A percentile compares a stretch with the other conserved stretches of the same genome.
Conservation (phyloP, 2,797 vertebrate species). For the Apodemus agrarius region DNA sequence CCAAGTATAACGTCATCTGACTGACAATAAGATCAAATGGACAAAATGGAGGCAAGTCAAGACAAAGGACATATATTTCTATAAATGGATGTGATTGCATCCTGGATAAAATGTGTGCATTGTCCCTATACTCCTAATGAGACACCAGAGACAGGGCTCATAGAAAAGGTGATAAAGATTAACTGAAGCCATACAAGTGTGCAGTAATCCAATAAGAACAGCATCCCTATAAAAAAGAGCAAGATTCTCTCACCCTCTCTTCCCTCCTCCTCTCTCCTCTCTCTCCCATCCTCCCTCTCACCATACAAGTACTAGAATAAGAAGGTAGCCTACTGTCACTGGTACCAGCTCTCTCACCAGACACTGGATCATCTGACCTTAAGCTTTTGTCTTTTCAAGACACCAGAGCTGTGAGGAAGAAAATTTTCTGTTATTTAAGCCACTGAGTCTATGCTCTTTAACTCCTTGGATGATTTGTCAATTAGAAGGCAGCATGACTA, state of each 20-base stretch:
- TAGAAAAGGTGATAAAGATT: neutral
- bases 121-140: neutral
- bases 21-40: neutral
- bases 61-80: conserved; percentile 2
- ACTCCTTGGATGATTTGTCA: neutral
- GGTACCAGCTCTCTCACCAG: neutral
- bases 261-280: neutral
- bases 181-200: neutral
- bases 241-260: neutral
- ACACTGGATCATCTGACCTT: neutral
- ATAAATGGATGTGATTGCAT: conserved; percentile 7
- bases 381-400: neutral
- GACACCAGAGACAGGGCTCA: neutral
- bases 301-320: neutral
- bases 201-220: neutral
- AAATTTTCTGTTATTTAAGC: neutral
- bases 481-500: conserved; percentile 26
- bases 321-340: neutral
- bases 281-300: neutral
- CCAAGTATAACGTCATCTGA: neutral
- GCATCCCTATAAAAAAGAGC: neutral
- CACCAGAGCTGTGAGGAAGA: neutral
- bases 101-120: neutral
- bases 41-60: neutral
- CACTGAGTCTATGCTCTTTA: neutral